Percentiles rank a stretch among this genome's conserved stretches.
Conservation (phyloP, 1,140 invertebrate genomes). For the Hirudo medicinalis region DNA sequence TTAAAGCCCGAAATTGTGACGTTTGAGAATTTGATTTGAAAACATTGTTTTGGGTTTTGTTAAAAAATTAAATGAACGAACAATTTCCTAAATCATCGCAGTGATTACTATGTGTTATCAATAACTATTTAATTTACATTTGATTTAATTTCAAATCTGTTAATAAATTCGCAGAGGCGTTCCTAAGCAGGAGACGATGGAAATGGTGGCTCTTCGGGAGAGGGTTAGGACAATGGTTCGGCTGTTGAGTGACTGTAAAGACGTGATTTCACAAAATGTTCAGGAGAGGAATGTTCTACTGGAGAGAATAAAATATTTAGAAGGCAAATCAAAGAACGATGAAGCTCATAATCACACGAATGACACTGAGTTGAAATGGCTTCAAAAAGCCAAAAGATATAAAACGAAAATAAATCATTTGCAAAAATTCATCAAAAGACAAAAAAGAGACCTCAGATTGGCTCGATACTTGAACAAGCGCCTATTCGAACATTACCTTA, state of each 20-base stretch:
- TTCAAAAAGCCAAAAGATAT: background rate
- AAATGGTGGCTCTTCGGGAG: background rate
- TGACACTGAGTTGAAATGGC: background rate
- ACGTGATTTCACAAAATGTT: background rate
- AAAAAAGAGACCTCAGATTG: background rate
- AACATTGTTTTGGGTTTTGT: too few species aligned
- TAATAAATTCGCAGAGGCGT: too few species aligned
- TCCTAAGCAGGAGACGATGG: background rate
- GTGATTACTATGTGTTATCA: too few species aligned
- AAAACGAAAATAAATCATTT: background rate
- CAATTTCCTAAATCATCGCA: too few species aligned
- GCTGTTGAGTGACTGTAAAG: conserved; percentile 2
- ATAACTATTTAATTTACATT: too few species aligned
- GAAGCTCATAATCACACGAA: background rate
- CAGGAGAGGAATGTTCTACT: background rate
- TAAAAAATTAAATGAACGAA: too few species aligned
- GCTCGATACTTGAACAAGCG: conserved; percentile 4
- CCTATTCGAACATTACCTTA: background rate
- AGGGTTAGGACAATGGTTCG: background rate
- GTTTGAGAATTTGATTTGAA: too few species aligned
- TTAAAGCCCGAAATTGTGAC: too few species aligned
- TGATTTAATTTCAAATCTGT: too few species aligned
- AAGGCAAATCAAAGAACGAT: background rate
- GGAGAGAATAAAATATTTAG: conserved; percentile 8
- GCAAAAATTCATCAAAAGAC: background rate